Percentiles rank a stretch among this genome's conserved stretches.
Conservation (phyloP, 2,113 vertebrate species). For the Coptodon rendalli region DNA sequence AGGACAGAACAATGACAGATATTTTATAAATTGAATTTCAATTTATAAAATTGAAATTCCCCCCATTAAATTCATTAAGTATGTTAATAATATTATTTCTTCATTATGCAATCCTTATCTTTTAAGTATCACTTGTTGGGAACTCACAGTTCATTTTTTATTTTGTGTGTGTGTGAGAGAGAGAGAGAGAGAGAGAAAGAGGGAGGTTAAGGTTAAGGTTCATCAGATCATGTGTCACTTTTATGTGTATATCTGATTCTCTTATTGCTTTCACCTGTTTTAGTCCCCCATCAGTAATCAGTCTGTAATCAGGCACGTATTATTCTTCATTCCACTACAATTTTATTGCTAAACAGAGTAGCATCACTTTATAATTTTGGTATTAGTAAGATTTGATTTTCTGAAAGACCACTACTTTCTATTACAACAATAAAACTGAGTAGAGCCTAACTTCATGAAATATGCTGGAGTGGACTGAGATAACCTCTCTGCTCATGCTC, state of each 20-base stretch:
- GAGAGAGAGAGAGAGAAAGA: not conserved
- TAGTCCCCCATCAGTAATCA: not conserved
- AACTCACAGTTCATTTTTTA: not conserved
- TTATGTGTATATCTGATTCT: not conserved
- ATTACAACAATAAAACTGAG: not conserved
- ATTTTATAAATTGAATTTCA: not conserved
- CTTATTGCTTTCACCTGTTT: not conserved
- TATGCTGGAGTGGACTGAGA: not conserved
- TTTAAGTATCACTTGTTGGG: not conserved
- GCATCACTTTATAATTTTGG: not conserved
- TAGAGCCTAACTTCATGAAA: not conserved
- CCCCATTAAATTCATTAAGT: fast-evolving
- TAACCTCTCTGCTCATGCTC: not conserved
- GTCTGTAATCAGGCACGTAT: not conserved
- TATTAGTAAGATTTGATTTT: not conserved
- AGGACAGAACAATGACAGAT: too few relatives aligned
- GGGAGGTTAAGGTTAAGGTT: not conserved
- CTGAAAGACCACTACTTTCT: not conserved
- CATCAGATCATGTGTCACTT: not conserved
- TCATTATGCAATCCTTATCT: not conserved
- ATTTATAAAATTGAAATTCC: too few relatives aligned
- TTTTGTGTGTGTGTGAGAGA: fast-evolving
- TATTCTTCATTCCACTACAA: not conserved
- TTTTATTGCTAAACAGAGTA: not conserved
- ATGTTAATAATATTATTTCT: not conserved